phyloP scores from a whole-genome alignment of 2,888 invertebrate genomes.

The Brachylomia viminalis region DNA sequence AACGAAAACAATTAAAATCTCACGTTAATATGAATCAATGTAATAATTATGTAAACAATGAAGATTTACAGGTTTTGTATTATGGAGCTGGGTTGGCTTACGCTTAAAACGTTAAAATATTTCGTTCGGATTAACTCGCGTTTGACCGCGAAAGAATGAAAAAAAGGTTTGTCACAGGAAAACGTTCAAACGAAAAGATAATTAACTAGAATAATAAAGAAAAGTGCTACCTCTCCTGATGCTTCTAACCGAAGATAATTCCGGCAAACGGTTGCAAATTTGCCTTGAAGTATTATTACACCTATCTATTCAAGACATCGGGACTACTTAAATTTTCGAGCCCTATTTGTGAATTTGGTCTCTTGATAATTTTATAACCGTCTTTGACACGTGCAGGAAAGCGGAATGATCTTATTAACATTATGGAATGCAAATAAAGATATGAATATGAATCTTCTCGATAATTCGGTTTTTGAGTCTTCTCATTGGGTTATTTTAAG shows the following conservation, averaged over 20 bases:
- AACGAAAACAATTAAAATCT: constrained; percentile 36
- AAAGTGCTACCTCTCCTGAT: background rate
- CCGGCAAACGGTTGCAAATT: background rate
- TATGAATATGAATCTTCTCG: background rate
- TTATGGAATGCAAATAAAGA: no score
- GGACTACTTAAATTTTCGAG: background rate
- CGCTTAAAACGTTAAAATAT: background rate
- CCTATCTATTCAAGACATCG: background rate
- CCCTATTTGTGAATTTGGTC: background rate
- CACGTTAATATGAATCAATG: constrained; percentile 5
- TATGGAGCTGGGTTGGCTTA: background rate
- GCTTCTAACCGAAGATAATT: background rate
- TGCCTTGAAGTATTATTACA: background rate
- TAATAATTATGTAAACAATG: constrained; percentile 14
- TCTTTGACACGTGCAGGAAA: background rate
- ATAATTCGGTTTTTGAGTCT: background rate
- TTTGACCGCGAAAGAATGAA: background rate
- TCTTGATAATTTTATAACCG: background rate
- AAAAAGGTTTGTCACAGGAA: background rate
- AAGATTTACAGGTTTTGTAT: background rate
- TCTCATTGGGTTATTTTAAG: background rate
- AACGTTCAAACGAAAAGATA: background rate
- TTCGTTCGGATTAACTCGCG: background rate
- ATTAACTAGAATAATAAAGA: background rate
- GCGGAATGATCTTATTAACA: background rate